Base-by-base conservation (phyloP, 2,113 vertebrate genomes). In the Oreochromis niloticus region DNA sequence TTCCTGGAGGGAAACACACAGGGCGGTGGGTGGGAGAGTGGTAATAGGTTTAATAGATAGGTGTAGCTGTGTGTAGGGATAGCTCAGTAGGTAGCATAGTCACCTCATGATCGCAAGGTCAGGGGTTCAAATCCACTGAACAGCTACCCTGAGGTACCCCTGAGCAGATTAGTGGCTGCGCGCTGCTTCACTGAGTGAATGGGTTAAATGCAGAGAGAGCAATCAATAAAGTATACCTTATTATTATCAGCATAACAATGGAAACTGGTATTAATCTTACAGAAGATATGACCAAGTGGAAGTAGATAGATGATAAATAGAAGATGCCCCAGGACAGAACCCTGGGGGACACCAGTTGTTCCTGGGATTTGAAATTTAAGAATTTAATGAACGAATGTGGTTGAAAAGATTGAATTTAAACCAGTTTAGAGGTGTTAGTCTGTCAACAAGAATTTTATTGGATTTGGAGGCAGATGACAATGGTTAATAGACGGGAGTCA, bases 101-200 rank as follows among this genome's bases (percentile, higher is more conserved):
- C 30, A 63, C 59, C 30, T 30, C 5, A 34, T 19, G 1, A 63
- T 34, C 0, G 1, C 2, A 34, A 17, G 0, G 9, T 36, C 16
- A 19, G 32, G 9, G 0, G 32, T 63, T 30, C 0, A 1, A 63
- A 11, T 63, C 59, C 32, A n/a, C 59, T 11, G 59, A 36, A 0
- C 0, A 11, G 9, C 16, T 34, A 6, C 16, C 16, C 59, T 63
- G 19, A 34, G 59, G 2, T 63, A 19, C 30, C 59, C 0, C 59
- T 63, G 30, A 63, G 32, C 32, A 63, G 59, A 11, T 11, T 63
- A 63, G 59, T 19, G 9, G 0, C 16, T 63, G 2, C 57, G 7
- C 1, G 5, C 56, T 5, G 16, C 56, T 34, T 61, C 57, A 36
- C 9, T 7, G 59, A 13, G 19, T 10, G 19, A 54, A 54, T 50